phyloP scores from a whole-genome alignment of 2,888 invertebrate genomes.

The Drosophila ezoana region DNA sequence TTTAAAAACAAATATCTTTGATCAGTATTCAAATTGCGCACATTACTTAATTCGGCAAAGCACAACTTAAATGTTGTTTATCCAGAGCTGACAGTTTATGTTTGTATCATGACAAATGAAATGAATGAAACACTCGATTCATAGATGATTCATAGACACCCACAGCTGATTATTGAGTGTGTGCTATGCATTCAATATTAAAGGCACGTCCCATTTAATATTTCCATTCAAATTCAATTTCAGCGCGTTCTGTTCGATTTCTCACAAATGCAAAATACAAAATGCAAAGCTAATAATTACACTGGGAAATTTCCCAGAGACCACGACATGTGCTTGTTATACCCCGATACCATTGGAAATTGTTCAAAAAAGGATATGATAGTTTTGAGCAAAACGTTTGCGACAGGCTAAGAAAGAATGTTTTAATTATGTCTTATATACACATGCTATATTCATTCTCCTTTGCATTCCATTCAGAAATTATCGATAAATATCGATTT shows the following conservation, averaged over 20 bases:
- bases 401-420: no score
- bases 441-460: no score
- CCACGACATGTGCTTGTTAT: conserved; percentile 8
- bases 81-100: neutral
- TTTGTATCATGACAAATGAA: conserved; percentile 8
- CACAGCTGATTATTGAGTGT: conserved; percentile 13
- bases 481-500: no score
- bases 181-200: conserved; percentile 39
- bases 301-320: conserved; percentile 28
- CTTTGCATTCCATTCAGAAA: no score
- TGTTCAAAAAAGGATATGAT: no score
- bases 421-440: no score
- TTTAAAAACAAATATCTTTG: conserved; percentile 28
- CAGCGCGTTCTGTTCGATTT: conserved; percentile 50
- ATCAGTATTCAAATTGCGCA: conserved; percentile 20
- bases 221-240: conserved; percentile 21
- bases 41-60: conserved; percentile 2
- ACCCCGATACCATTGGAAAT: no score
- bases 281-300: conserved; percentile 47
- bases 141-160: conserved; percentile 44
- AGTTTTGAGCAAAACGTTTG: no score
- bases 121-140: conserved; percentile 27
- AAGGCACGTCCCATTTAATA: conserved; percentile 51
- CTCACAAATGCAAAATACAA: conserved; percentile 32
- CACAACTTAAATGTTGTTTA: neutral